phyloP scores from a whole-genome alignment of 2,113 vertebrate species.

The Thryonomys swinderianus region DNA sequence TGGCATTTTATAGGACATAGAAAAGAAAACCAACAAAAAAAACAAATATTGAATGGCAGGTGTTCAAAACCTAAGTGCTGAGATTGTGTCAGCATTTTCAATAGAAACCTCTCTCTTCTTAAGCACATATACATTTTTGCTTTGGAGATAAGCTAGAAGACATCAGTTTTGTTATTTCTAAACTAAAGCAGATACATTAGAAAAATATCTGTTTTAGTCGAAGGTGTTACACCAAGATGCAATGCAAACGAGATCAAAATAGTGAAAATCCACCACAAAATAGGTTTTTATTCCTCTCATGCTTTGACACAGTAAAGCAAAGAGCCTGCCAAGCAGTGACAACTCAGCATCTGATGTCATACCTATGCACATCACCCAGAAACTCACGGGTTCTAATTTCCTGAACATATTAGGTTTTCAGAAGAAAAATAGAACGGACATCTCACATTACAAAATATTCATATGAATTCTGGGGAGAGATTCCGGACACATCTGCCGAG shows the following conservation, averaged over 20 bases:
- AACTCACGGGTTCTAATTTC: constrained; percentile 53
- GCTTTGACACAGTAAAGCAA: constrained; percentile 48
- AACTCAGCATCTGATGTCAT: constrained; percentile 44
- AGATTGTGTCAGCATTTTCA: constrained; percentile 57
- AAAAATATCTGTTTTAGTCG: constrained; percentile 55
- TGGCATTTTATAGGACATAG: constrained; percentile 39
- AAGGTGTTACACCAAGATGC: constrained; percentile 48
- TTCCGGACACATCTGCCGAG: neutral
- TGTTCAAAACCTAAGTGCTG: constrained; percentile 43
- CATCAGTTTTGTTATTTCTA: constrained; percentile 54
- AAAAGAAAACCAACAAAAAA: constrained; percentile 52
- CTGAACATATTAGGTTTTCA: constrained; percentile 3
- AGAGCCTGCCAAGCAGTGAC: neutral
- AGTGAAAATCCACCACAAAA: too few relatives aligned
- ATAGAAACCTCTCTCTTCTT: constrained; percentile 21
- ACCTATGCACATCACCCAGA: neutral
- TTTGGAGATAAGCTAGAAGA: constrained; percentile 58
- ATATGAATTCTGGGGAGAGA: neutral
- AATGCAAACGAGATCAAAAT: constrained; percentile 39
- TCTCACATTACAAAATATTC: neutral
- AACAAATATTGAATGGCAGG: constrained; percentile 41
- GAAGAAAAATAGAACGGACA: constrained; percentile 29
- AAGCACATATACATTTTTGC: constrained; percentile 5
- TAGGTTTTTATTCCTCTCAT: neutral
- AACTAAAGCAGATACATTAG: constrained; percentile 62